Conservation (phyloP, 92 coral and sea anemone species). For the Epizoanthus illoricatus region DNA sequence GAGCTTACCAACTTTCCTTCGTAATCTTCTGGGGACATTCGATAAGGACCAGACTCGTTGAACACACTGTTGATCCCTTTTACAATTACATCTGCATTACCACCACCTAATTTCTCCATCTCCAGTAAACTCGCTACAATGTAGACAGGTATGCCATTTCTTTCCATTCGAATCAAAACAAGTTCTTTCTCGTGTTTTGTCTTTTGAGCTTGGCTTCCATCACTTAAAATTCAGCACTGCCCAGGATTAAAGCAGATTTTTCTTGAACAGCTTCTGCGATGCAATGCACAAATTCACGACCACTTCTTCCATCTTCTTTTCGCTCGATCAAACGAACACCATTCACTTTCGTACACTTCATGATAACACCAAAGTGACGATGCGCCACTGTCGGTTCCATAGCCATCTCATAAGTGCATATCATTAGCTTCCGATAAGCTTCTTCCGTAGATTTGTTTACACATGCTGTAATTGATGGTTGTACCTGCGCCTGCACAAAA, state of each 20-base stretch:
- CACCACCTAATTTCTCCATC: conserved; percentile 47
- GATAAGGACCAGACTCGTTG: conserved; percentile 30
- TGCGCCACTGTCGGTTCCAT: conserved; percentile 46
- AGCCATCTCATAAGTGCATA: conserved; percentile 41
- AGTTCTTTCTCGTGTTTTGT: conserved; percentile 38
- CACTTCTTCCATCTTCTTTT: too few relatives aligned
- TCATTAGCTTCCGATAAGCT: conserved; percentile 35
- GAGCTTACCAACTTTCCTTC: conserved; percentile 37
- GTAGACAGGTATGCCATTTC: conserved; percentile 40
- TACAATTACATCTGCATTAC: conserved; percentile 35
- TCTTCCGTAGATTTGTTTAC: too few relatives aligned
- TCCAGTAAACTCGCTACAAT: conserved; percentile 38
- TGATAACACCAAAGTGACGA: conserved; percentile 39
- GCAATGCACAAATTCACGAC: too few relatives aligned
- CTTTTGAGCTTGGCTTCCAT: conserved; percentile 39
- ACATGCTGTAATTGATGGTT: conserved; percentile 30
- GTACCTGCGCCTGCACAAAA: conserved; percentile 30
- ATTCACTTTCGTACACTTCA: conserved; percentile 43
- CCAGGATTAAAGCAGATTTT: conserved; percentile 32
- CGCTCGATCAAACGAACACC: conserved; percentile 36
- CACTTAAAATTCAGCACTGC: conserved; percentile 41
- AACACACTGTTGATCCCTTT: conserved; percentile 41
- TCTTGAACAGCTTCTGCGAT: conserved; percentile 43
- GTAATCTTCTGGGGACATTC: conserved; percentile 27
- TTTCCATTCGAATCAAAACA: conserved; percentile 30